Base-by-base conservation (phyloP, 2,888 invertebrate species). In the Taenaris catops region DNA sequence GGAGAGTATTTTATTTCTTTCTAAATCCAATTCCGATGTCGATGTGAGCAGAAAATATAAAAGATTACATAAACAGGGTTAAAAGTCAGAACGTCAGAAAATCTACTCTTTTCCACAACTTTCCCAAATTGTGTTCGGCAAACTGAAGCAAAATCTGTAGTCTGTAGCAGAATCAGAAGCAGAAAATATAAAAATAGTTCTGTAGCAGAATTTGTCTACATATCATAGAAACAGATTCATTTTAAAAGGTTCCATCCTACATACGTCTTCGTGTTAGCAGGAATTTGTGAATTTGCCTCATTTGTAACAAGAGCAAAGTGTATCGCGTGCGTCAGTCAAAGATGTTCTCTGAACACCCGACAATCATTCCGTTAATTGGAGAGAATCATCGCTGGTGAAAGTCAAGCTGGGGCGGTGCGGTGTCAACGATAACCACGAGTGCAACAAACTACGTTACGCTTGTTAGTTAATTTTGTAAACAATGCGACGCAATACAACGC, bases 351-450 rank as follows among this genome's bases (percentile, higher is more conserved):
- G 59, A 45, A 21, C 41, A 24, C 31, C 63, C 64, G 67, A 64
- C 81, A 84, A 83, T 84, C 80, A 83, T 81, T 83, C 80, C 72
- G 81, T 68, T 83, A 80, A 86, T 86, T 81, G 84, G 84, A 86
- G 80, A 79, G 81, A 79, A 86, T 78, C 76, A 83, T 81, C 63
- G 63, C 53, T 56, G 73, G 79, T 81, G 84, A 84, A 84, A 84
- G 84, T 74, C 48, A 53, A 43, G 47, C 35, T 32, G 35, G 37
- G 25, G 34, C 32, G 38, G 34, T 53, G 57, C 60, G 67, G 64
- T 79, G 81, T 80, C 81, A 80, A 66, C 70, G 69, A 63, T 65
- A 75, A 72, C 54, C 53, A 51, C 51, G 64, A 63, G 75, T 70
- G 74, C 80, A 78, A 75, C 70, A 76, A 78, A 79, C 78, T 71